These are phyloP conservation scores for Pogonomyrmex barbatus DNA, from an alignment of 1,140 invertebrate genomes.

Conservation along the genomic window DNA sequence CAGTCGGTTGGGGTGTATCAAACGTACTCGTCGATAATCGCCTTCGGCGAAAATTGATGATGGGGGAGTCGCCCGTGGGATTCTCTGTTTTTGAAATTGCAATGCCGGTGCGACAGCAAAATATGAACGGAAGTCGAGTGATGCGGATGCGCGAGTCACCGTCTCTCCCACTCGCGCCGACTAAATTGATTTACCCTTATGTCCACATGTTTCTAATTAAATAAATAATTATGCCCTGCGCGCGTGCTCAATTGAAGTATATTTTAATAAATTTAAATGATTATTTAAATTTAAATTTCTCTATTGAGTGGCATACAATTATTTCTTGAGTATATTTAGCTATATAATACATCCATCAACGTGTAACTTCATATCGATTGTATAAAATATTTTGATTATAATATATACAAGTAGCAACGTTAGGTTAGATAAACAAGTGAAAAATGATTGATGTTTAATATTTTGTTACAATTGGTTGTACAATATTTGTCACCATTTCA, in stretches of 20 bases:
- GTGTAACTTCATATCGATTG: not conserved
- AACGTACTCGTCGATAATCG: slow-evolving; percentile 65
- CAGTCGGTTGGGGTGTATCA: slow-evolving; percentile 38
- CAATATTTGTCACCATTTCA: not conserved
- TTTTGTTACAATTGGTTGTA: not conserved
- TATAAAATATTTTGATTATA: slow-evolving; percentile 29
- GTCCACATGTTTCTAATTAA: slow-evolving; percentile 9
- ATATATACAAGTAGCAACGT: not conserved
- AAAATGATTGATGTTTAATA: not conserved
- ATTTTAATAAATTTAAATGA: slow-evolving; percentile 30
- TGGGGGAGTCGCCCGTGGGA: not conserved
- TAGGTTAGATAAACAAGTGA: not conserved
- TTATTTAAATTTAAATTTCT: slow-evolving; percentile 48
- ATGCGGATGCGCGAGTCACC: not conserved
- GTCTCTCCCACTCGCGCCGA: not conserved
- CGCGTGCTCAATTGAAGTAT: not conserved
- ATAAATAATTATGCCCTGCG: not conserved
- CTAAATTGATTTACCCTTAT: slow-evolving; percentile 10
- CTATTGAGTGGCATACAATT: slow-evolving; percentile 15
- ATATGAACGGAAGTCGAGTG: slow-evolving; percentile 17
- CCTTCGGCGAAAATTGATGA: slow-evolving; percentile 54
- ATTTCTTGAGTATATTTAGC: slow-evolving; percentile 13
- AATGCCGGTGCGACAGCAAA: not conserved
- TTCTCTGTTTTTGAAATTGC: slow-evolving; percentile 45
- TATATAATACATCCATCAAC: slow-evolving; percentile 3